These are phyloP conservation scores for Prolemur simus DNA, from an alignment of 2,113 vertebrate species.

Conservation along the genomic window DNA sequence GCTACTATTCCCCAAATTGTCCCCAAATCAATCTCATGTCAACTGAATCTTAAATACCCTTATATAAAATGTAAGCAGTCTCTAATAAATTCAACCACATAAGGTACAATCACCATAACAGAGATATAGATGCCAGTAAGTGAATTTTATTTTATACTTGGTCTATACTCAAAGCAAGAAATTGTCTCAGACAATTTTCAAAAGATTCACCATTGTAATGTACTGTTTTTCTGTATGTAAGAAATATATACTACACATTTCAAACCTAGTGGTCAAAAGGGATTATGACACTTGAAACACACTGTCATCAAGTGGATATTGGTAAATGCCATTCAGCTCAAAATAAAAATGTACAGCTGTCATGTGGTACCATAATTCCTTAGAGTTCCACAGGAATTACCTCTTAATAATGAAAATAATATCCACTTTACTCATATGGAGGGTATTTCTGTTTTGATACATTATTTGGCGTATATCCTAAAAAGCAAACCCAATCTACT, in stretches of 20 bases:
- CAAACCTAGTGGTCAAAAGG: slow-evolving; percentile 68
- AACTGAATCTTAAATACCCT: background rate
- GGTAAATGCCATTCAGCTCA: slow-evolving; percentile 58
- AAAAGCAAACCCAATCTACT: slow-evolving; percentile 42
- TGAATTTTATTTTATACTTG: slow-evolving; percentile 42
- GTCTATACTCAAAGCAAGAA: slow-evolving; percentile 41
- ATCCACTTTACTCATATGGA: background rate
- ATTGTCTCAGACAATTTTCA: slow-evolving; percentile 55
- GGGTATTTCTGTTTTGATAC: slow-evolving; percentile 11
- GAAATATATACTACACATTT: slow-evolving; percentile 2
- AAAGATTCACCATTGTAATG: slow-evolving; percentile 26
- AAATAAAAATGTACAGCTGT: slow-evolving; percentile 68
- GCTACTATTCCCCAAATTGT: slow-evolving; percentile 15
- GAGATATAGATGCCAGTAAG: slow-evolving; percentile 1
- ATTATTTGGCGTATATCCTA: background rate
- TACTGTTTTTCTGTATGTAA: slow-evolving; percentile 32
- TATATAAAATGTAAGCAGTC: background rate
- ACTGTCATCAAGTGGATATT: slow-evolving; percentile 52
- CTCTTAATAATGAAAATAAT: slow-evolving; percentile 27
- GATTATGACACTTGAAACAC: slow-evolving; percentile 72
- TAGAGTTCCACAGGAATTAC: slow-evolving; percentile 4
- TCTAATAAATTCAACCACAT: background rate
- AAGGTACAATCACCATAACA: background rate
- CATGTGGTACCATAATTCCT: background rate
- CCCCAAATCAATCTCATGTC: slow-evolving; percentile 12